These are phyloP conservation scores for Nothoprocta perdicaria DNA, from an alignment of 2,113 vertebrate genomes.

Conservation along the genomic window DNA sequence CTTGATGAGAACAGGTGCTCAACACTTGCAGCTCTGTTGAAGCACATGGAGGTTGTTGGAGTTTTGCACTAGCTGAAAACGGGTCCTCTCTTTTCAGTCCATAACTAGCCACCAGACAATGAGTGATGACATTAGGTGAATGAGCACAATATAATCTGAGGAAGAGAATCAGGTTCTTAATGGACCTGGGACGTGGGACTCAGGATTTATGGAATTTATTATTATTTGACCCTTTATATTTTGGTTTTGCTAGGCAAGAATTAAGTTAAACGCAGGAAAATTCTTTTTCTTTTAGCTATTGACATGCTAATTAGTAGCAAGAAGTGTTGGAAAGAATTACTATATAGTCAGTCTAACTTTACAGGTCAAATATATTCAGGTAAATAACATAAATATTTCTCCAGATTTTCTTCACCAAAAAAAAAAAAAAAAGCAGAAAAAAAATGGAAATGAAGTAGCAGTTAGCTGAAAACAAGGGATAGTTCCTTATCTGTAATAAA, in stretches of 20 bases:
- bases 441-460: slow-evolving; percentile 14
- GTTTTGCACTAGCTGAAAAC: neutral
- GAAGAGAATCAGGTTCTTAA: neutral
- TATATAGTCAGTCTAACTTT: slow-evolving; percentile 16
- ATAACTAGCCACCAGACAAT: neutral
- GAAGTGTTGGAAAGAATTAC: slow-evolving; percentile 16
- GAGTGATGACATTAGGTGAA: neutral
- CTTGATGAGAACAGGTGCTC: slow-evolving; percentile 26
- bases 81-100: neutral
- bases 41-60: neutral
- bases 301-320: neutral
- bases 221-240: slow-evolving; percentile 17
- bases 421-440: neutral
- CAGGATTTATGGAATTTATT: accelerated
- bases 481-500: neutral
- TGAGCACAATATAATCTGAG: neutral
- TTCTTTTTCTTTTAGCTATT: neutral
- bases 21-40: slow-evolving; percentile 8
- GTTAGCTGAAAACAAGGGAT: slow-evolving; percentile 11
- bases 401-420: slow-evolving; percentile 28
- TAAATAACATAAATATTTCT: slow-evolving; percentile 46
- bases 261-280: neutral
- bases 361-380: slow-evolving; percentile 37
- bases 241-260: neutral
- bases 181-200: too few relatives aligned